Evolutionary conservation across 2,888 invertebrate species (phyloP).

Genomic region (Aporophyla nigra): DNA sequence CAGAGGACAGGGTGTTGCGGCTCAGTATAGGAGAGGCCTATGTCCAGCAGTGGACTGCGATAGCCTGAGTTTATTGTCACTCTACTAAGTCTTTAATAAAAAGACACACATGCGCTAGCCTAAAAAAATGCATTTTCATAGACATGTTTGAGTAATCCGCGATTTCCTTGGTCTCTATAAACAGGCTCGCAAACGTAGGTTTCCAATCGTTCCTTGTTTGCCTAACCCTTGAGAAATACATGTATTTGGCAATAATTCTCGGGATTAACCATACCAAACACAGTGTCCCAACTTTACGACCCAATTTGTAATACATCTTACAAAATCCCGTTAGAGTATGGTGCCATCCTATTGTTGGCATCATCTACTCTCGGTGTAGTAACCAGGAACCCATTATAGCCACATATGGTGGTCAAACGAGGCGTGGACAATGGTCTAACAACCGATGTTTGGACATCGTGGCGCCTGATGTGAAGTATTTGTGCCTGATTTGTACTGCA

Average conservation of each 20-base stretch:
- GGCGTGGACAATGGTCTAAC: constrained; percentile 61
- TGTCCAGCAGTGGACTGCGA: no score
- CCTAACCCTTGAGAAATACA: background rate
- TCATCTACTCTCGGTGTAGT: constrained; percentile 41
- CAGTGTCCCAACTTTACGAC: background rate
- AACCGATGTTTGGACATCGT: constrained; percentile 36
- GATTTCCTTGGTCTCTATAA: background rate
- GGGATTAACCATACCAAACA: constrained; percentile 1
- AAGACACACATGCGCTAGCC: background rate
- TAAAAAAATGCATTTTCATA: background rate
- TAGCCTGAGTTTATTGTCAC: no score
- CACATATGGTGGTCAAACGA: constrained; percentile 61
- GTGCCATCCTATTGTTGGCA: constrained; percentile 42
- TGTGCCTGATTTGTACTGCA: background rate
- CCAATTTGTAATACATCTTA: constrained; percentile 27
- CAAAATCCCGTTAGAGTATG: constrained; percentile 36
- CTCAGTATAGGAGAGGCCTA: no score
- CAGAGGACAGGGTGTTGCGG: no score
- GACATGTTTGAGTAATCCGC: background rate
- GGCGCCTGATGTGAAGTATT: constrained; percentile 22
- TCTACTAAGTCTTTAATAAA: no score
- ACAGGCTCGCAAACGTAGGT: background rate
- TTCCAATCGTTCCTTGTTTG: background rate
- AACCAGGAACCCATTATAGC: constrained; percentile 71
- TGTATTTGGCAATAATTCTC: background rate